These are phyloP conservation scores for Apodemia zela DNA, from an alignment of 2,888 invertebrate genomes.

Conservation along the genomic window DNA sequence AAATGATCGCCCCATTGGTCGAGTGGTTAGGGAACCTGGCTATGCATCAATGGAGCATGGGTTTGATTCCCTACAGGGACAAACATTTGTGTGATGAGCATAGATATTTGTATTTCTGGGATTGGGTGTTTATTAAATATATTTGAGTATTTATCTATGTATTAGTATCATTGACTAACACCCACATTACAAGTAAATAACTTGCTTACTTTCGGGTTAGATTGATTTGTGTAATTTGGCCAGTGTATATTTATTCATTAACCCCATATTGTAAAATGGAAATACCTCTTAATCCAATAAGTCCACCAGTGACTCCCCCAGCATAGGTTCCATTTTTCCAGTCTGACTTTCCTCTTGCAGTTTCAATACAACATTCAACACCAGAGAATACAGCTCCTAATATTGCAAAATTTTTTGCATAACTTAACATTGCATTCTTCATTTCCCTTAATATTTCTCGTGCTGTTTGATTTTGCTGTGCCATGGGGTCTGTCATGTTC, in stretches of 20 bases:
- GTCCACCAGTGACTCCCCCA: constrained; percentile 95
- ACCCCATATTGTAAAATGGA: neutral
- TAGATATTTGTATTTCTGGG: too few species aligned
- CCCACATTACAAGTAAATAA: too few species aligned
- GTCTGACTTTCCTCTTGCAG: constrained; percentile 96
- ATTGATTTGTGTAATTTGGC: too few species aligned
- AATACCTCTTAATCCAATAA: constrained; percentile 92
- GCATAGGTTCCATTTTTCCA: constrained; percentile 98
- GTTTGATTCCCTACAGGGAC: too few species aligned
- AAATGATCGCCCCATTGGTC: too few species aligned
- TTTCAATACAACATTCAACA: constrained; percentile 96
- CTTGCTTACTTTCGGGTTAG: too few species aligned
- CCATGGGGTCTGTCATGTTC: constrained; percentile 84
- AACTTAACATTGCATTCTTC: constrained; percentile 93
- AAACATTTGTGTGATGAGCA: too few species aligned
- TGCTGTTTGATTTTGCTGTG: constrained; percentile 88
- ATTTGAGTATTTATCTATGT: too few species aligned
- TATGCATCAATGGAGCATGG: too few species aligned
- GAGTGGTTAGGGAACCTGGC: too few species aligned
- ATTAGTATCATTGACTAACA: too few species aligned
- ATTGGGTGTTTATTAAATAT: too few species aligned
- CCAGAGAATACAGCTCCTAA: constrained; percentile 96
- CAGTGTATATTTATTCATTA: neutral
- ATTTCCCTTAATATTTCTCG: constrained; percentile 94
- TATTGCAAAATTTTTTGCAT: constrained; percentile 98